These are phyloP conservation scores for Austrolebias charrua DNA, from an alignment of 2,797 vertebrate species.

Conservation along the genomic window DNA sequence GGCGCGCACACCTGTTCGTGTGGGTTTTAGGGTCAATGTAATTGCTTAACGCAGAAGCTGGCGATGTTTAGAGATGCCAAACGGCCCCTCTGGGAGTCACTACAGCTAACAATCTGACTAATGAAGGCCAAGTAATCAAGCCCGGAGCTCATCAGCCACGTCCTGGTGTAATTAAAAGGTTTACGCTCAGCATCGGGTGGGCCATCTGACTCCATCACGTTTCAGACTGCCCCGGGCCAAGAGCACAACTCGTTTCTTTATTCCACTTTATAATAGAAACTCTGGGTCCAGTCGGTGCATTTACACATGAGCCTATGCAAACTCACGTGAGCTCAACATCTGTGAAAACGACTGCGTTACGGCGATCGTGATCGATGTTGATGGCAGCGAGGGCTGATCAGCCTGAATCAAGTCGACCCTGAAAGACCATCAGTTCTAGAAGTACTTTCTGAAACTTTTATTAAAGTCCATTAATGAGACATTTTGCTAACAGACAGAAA, in stretches of 20 bases:
- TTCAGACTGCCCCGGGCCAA: slow-evolving; percentile 41
- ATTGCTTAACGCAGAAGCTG: slow-evolving; percentile 61
- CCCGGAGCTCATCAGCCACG: slow-evolving; percentile 71
- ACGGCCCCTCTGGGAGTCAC: slow-evolving; percentile 70
- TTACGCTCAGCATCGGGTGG: slow-evolving; percentile 67
- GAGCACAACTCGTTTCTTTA: slow-evolving; percentile 20
- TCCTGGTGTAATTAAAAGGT: slow-evolving; percentile 75
- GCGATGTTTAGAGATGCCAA: slow-evolving; percentile 62
- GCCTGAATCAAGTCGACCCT: too few relatives aligned
- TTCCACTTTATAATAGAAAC: slow-evolving; percentile 4
- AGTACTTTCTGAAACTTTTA: too few relatives aligned
- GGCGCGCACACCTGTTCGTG: slow-evolving; percentile 55
- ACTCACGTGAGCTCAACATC: too few relatives aligned
- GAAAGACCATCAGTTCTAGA: too few relatives aligned
- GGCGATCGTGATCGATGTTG: too few relatives aligned
- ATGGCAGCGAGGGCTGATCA: too few relatives aligned
- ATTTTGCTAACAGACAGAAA: too few relatives aligned
- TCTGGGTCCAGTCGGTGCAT: neutral
- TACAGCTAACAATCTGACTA: slow-evolving; percentile 71
- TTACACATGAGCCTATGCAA: neutral
- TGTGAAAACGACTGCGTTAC: too few relatives aligned
- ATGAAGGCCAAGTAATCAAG: slow-evolving; percentile 77
- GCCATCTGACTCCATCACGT: slow-evolving; percentile 42
- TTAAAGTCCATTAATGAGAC: too few relatives aligned
- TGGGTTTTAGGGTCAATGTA: slow-evolving; percentile 60